Percentiles rank a stretch among this genome's conserved stretches.
Evolutionary conservation across 1,140 invertebrate genomes (phyloP).

Genomic region (Ceratitis capitata): DNA sequence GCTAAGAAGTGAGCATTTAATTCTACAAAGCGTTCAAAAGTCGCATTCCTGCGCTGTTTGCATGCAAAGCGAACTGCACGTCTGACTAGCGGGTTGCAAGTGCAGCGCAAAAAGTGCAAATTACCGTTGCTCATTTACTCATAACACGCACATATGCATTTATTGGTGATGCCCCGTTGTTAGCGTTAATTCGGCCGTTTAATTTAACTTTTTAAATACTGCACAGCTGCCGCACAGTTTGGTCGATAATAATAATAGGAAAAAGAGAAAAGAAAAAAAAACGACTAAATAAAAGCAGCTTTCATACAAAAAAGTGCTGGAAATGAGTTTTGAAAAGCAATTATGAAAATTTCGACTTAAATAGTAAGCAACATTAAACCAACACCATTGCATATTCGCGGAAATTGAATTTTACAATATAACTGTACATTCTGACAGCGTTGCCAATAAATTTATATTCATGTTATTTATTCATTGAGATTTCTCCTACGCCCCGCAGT

Average conservation of each 20-base stretch:
- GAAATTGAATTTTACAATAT: not conserved
- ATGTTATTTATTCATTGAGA: not conserved
- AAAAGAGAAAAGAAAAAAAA: too few species aligned
- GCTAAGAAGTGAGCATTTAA: not conserved
- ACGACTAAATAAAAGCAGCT: too few species aligned
- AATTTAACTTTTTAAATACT: constrained; percentile 8
- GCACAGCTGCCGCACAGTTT: not conserved
- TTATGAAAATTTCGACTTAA: not conserved
- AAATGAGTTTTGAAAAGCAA: not conserved
- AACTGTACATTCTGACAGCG: not conserved
- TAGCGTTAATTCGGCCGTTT: not conserved
- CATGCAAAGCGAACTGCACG: not conserved
- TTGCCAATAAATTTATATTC: not conserved
- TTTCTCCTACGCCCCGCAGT: not conserved
- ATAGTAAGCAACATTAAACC: not conserved
- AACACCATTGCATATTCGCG: not conserved
- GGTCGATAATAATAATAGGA: too few species aligned
- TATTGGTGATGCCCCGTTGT: not conserved
- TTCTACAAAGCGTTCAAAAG: not conserved
- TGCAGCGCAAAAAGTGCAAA: not conserved
- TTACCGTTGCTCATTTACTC: not conserved
- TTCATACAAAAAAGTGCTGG: not conserved
- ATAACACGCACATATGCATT: not conserved
- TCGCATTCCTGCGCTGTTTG: not conserved
- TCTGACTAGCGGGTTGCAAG: not conserved